These are phyloP conservation scores for Pedicia rivosa DNA, from an alignment of 2,888 invertebrate genomes.

Conservation along the genomic window DNA sequence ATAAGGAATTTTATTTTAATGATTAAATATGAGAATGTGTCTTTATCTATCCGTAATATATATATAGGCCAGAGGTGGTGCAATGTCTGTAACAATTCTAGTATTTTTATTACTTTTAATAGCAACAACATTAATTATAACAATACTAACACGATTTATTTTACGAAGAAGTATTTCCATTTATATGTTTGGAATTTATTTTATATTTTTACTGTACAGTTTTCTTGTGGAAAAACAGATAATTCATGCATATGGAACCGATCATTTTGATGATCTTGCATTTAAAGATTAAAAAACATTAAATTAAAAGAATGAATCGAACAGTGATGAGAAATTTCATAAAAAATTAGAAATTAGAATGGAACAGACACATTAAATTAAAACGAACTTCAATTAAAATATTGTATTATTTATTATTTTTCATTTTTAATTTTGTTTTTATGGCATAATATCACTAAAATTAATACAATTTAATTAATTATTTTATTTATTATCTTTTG, in stretches of 20 bases:
- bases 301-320: background rate
- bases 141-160: slow-evolving; percentile 31
- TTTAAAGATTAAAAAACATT: background rate
- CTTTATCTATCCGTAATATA: background rate
- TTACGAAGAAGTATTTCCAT: slow-evolving; percentile 32
- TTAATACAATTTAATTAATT: no score
- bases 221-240: background rate
- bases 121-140: slow-evolving; percentile 28
- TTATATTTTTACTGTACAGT: background rate
- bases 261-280: background rate
- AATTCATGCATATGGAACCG: background rate
- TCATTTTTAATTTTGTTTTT: no score
- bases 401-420: background rate
- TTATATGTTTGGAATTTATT: background rate
- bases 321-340: background rate
- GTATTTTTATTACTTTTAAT: slow-evolving; percentile 31
- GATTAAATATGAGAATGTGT: background rate
- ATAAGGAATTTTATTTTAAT: background rate
- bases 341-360: no score
- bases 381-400: background rate
- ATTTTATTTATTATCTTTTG: no score
- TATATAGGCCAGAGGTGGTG: slow-evolving; percentile 24
- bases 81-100: slow-evolving; percentile 29
- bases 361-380: no score
- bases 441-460: no score